Conservation (phyloP, 2,113 vertebrate species). For the Chiloscyllium plagiosum region DNA sequence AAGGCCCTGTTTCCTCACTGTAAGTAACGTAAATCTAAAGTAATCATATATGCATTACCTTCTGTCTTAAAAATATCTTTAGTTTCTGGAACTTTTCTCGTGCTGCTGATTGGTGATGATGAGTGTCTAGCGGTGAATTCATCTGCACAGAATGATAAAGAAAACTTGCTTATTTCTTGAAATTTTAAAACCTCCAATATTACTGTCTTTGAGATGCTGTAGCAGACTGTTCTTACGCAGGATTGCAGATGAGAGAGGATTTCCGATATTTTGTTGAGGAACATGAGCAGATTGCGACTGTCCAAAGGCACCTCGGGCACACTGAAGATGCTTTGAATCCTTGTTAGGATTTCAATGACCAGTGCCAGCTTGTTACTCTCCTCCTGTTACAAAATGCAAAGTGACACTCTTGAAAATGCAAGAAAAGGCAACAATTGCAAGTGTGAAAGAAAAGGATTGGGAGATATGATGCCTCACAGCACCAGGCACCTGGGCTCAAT, state of each 20-base stretch:
- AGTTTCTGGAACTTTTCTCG: neutral
- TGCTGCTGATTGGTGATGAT: neutral
- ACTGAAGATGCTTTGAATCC: conserved; percentile 49
- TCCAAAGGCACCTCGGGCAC: conserved; percentile 42
- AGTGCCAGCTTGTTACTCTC: conserved; percentile 46
- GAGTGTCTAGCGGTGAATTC: neutral
- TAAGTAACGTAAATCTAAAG: too few species aligned
- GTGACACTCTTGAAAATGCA: neutral
- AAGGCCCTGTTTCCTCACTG: too few species aligned
- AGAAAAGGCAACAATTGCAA: too few species aligned
- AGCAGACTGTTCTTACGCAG: conserved; percentile 50
- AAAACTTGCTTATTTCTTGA: neutral
- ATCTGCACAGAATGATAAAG: neutral
- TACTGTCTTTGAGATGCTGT: neutral
- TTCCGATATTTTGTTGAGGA: conserved; percentile 49
- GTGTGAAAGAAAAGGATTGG: too few species aligned
- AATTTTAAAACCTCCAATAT: too few species aligned
- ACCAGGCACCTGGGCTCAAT: too few species aligned
- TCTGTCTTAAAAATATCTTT: neutral
- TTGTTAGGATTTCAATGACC: conserved; percentile 45
- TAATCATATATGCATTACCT: neutral
- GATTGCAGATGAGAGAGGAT: conserved; percentile 44
- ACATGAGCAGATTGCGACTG: conserved; percentile 38
- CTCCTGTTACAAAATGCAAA: conserved; percentile 43
- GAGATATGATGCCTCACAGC: too few species aligned